phyloP scores from a whole-genome alignment of 2,888 invertebrate species.

The Aporophyla nigra region DNA sequence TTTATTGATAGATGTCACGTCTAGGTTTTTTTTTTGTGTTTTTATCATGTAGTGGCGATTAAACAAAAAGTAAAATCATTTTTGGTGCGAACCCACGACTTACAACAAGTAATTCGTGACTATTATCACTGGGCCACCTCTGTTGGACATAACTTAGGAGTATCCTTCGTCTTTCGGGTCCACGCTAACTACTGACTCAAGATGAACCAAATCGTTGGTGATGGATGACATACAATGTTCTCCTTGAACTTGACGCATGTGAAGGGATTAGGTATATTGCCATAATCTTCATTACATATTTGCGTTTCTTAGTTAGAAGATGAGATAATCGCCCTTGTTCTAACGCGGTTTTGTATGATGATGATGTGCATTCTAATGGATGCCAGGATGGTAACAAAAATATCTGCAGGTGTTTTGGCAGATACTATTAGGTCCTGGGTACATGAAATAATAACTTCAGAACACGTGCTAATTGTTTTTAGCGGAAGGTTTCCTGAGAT shows the following conservation, averaged over 20 bases:
- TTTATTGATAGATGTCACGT: background rate
- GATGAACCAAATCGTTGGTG: background rate
- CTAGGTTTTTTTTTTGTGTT: background rate
- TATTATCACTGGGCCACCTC: background rate
- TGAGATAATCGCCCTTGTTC: slow-evolving; percentile 10
- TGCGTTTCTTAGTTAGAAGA: background rate
- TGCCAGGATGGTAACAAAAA: background rate
- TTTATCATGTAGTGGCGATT: background rate
- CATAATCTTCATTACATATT: background rate
- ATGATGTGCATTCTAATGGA: background rate
- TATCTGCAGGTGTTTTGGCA: slow-evolving; percentile 13
- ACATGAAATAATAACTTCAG: slow-evolving; percentile 38
- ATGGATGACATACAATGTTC: background rate
- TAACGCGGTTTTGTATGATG: background rate
- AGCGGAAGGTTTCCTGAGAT: slow-evolving; percentile 27
- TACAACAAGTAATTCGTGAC: background rate
- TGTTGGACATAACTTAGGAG: background rate
- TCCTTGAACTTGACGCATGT: background rate
- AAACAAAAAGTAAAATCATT: background rate
- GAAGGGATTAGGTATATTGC: background rate
- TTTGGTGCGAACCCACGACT: background rate
- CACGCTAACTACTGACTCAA: background rate
- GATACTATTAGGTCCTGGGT: slow-evolving; percentile 3
- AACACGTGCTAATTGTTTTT: slow-evolving; percentile 37
- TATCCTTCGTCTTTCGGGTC: no score